Evolutionary conservation across 2,113 vertebrate genomes (phyloP), one percentile per base, ranked within the genome.

Genomic region (Prionailurus bengalensis): DNA sequence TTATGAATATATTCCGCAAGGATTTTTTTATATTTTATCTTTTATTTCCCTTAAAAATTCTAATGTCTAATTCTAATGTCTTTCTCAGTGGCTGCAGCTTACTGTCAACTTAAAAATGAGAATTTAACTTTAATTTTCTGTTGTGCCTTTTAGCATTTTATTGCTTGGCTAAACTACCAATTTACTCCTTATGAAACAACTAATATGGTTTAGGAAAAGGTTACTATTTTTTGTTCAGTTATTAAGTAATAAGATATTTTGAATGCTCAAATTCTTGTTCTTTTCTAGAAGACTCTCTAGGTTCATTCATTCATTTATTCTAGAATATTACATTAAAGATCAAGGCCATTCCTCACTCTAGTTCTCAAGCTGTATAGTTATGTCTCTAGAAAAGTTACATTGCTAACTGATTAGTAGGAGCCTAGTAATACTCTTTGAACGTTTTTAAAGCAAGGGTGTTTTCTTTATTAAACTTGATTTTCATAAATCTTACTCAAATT

Each of bases 81-180:
- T 53, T 84, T 27, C 51, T 78, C 89, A 81, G 19, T 91, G 70
- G 15, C 58, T 93, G 1, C 68, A 63, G 92, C 92, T 89, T 88
- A 65, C 55, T 97, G 61, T 96, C 63, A 89, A 36, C 19, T 70
- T 80, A 70, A 17, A 94, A 58, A 89, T 87, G 78, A 89, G 93
- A 33, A 5, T 83, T 97, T 96, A 70, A 58, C 14, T 96, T 89
- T 89, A 68, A 42, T 89, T 91, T 95, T 81, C 83, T 73, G 89
- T 89, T 96, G 65, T 85, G 23, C 65, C 58, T 83, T 96, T 92
- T 86, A 78, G 61, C 31, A 70, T 89, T 89, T 7, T 33, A 66
- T 92, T 58, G 65, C 31, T 33, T 89, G 73, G 14, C 39, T 81
- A 42, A 91, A 61, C 80, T 83, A 39, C 11, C 0, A 83, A 33